phyloP scores from a whole-genome alignment of 2,113 vertebrate species.

The Pavo muticus region DNA sequence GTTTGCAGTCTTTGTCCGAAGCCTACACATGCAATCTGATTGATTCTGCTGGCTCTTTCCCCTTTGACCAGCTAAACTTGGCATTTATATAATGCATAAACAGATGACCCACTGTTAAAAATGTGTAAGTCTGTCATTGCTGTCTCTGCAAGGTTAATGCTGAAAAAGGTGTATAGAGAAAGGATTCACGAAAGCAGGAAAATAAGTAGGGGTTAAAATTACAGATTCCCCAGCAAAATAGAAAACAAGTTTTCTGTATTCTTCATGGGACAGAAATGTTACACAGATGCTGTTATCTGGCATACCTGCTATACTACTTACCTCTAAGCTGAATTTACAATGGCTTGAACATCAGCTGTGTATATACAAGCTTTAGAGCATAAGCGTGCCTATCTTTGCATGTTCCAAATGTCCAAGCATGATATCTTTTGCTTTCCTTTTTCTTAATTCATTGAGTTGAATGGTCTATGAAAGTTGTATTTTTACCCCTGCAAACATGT shows the following conservation, averaged over 20 bases:
- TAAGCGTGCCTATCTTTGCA: background rate
- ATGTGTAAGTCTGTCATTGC: background rate
- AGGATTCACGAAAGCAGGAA: background rate
- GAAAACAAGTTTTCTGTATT: background rate
- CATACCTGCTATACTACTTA: background rate
- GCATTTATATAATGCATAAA: background rate
- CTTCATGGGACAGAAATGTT: background rate
- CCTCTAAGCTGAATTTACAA: background rate
- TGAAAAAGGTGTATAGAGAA: background rate
- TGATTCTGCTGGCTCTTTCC: background rate
- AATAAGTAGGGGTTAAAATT: background rate
- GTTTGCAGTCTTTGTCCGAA: background rate
- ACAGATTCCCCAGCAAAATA: background rate
- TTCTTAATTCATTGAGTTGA: background rate
- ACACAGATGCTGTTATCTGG: background rate
- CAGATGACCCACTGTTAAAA: background rate
- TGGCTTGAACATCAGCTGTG: background rate
- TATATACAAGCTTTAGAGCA: background rate
- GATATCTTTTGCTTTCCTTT: background rate
- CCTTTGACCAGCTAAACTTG: background rate
- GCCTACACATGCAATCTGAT: accelerated
- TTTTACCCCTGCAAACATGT: background rate
- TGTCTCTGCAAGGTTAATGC: background rate
- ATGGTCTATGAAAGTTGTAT: background rate
- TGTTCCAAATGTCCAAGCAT: background rate